These are phyloP conservation scores for Rhopilema esculentum DNA, from an alignment of 30 jellyfish, hydroid and myxozoan genomes.

Conservation along the genomic window DNA sequence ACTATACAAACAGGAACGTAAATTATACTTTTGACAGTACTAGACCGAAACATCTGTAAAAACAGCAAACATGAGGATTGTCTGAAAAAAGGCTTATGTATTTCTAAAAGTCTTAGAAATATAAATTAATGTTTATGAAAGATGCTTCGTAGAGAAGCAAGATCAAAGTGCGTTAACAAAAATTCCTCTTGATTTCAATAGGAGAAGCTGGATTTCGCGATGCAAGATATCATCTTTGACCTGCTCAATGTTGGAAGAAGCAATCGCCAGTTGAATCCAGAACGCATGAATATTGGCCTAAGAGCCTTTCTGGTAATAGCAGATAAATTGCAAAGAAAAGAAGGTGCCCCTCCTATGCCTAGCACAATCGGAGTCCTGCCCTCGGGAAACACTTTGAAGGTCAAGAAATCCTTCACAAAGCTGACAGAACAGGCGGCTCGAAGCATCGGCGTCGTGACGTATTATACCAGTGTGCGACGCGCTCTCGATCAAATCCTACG, in stretches of 20 bases:
- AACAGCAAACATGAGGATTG: no score
- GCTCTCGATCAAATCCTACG: slow-evolving; percentile 93
- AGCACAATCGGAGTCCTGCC: slow-evolving; percentile 97
- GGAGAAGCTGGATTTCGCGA: slow-evolving; percentile 99
- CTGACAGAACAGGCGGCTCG: slow-evolving; percentile 99
- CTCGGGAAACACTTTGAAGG: slow-evolving; percentile 94
- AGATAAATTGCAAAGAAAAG: slow-evolving; percentile 95
- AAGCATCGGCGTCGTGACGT: slow-evolving; percentile 97
- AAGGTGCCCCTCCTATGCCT: slow-evolving; percentile 99
- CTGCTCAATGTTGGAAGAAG: slow-evolving; percentile 91
- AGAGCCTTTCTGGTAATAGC: slow-evolving; percentile 98
- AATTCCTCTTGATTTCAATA: slow-evolving; percentile 25
- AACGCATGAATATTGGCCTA: slow-evolving; percentile 97
- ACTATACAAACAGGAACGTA: no score
- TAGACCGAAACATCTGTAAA: no score
- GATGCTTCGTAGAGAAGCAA: no score
- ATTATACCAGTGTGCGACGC: slow-evolving; percentile 95
- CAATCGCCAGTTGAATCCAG: slow-evolving; percentile 92
- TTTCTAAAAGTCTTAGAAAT: no score
- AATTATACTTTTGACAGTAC: no score
- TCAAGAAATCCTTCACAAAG: slow-evolving; percentile 92
- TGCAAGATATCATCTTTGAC: slow-evolving; percentile 98
- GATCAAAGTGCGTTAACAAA: neutral
- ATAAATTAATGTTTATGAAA: slow-evolving; percentile 1
- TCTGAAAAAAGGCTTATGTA: no score